Evolutionary conservation across 2,888 invertebrate species (phyloP).

Genomic region (Alsophila aescularia): DNA sequence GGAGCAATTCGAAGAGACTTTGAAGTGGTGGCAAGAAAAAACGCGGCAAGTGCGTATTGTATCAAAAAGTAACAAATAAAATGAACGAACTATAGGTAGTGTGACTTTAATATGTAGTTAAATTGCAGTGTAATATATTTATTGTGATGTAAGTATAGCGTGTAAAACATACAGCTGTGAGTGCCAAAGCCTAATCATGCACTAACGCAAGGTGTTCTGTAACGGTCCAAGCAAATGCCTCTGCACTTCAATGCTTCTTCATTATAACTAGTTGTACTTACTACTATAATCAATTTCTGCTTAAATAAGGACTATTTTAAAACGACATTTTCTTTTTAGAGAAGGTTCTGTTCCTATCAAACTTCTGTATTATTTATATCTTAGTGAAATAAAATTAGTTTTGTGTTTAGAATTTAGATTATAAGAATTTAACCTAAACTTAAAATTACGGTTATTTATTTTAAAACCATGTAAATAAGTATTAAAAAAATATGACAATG

Average conservation of each 20-base stretch:
- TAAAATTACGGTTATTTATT: neutral
- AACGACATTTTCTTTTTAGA: neutral
- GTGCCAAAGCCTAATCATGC: conserved; percentile 71
- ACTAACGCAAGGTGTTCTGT: conserved; percentile 77
- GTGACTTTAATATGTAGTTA: conserved; percentile 35
- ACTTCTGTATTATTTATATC: neutral
- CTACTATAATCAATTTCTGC: neutral
- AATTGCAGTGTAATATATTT: conserved; percentile 51
- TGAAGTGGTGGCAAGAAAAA: conserved; percentile 83
- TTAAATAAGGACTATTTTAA: neutral
- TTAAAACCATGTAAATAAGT: conserved; percentile 5
- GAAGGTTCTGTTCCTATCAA: neutral
- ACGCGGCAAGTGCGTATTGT: conserved; percentile 61
- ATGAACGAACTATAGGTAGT: conserved; percentile 47
- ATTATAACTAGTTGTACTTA: conserved; percentile 1
- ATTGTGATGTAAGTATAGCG: conserved; percentile 52
- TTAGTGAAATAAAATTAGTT: neutral
- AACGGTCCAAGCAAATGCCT: conserved; percentile 65
- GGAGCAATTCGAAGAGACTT: conserved; percentile 78
- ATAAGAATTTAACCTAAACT: no score
- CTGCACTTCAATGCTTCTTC: conserved; percentile 36
- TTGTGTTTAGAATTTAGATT: neutral
- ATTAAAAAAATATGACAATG: neutral
- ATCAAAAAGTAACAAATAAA: conserved; percentile 29
- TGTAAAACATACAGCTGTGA: conserved; percentile 76